Evolutionary conservation across 2,113 vertebrate species (phyloP), one percentile per base, ranked within the genome.

Genomic region (Cyanistes caeruleus): DNA sequence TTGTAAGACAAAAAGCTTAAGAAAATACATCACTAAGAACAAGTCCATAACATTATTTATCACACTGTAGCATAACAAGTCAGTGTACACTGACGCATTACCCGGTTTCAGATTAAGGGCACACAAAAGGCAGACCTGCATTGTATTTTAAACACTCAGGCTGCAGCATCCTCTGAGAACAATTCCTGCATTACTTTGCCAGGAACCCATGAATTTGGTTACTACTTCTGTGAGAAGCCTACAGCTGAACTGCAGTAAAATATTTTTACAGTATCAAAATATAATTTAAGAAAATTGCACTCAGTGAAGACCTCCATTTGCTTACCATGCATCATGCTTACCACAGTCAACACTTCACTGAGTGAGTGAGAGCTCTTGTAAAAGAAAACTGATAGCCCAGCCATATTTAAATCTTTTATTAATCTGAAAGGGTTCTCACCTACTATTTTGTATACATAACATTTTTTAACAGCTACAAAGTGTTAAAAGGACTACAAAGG

Each of bases 41-140:
- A 95, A 81, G 43, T 92, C 73, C 27, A 28, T 25, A 62, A 53
- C 75, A 41, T 89, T 84, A 59, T 81, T 90, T 89, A 75, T 55
- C 37, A 75, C 48, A 43, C 33, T 23, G 44, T 13, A 15, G 58
- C 53, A 87, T 82, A 93, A 43, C 20, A 65, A 82, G 30, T 11
- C 89, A 68, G 5, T n/a, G 41, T 52, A 87, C 18, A 79, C 48
- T 96, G 93, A 94, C 9, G 33, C 52, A 64, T 72, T 87, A 64
- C 49, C 58, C 67, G 0, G 67, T 75, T 97, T 92, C 59, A 31
- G 93, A 93, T 91, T 68, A 93, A 96, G 86, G 96, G 25, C 88
- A 94, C 59, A 88, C 60, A 91, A 95, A 94, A 96, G 90, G 73
- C 84, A 96, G 81, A 93, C 78, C 87, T 78, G 91, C 95, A 88